Base-by-base conservation (phyloP, 2,113 vertebrate genomes). In the Hippolais icterina region DNA sequence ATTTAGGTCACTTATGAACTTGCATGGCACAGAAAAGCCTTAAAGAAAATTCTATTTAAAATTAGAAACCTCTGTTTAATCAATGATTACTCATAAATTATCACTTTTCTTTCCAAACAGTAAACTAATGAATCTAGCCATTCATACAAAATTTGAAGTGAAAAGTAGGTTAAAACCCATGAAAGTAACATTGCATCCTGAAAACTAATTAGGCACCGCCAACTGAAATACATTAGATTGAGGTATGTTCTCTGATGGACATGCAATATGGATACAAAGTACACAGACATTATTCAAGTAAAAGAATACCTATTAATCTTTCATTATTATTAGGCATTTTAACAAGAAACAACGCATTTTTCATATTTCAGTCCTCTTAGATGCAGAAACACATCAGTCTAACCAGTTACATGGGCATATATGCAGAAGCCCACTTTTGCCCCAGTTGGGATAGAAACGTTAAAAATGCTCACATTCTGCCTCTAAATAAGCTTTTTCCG, bases 391-490 rank as follows among this genome's bases (percentile, higher is more conserved):
- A 41, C 25, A 74, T n/a, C 33, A n/a, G 11, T 15, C 31, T 28
- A 5, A 22, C 15, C 25, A 23, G n/a, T 41, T 25, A 71, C 2
- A 0, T 7, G 9, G 13, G 5, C 13, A 50, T 10, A 56, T 4
- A 53, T 0, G 0, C 16, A 70, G 12, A 37, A 77, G 6, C 5
- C 9, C 8, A 28, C 42, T 82, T 91, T 78, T 79, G 24, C 37
- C 25, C 5, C 10, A 5, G 69, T 8, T 41, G 39, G 57, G 31
- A 54, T 7, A 81, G 37, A 77, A 74, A 53, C 0, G 0, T 31
- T 57, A 37, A 35, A 91, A 93, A 81, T 12, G 15, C 31, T 63
- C 42, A 47, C 4, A 18, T 15, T 27, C 9, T 66, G 18, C 25
- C 44, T 46, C 12, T 47, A 82, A 78, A 33, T 23, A 60, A 69